Base-by-base conservation (phyloP, 2,113 vertebrate species). In the Oreochromis tanganicae region DNA sequence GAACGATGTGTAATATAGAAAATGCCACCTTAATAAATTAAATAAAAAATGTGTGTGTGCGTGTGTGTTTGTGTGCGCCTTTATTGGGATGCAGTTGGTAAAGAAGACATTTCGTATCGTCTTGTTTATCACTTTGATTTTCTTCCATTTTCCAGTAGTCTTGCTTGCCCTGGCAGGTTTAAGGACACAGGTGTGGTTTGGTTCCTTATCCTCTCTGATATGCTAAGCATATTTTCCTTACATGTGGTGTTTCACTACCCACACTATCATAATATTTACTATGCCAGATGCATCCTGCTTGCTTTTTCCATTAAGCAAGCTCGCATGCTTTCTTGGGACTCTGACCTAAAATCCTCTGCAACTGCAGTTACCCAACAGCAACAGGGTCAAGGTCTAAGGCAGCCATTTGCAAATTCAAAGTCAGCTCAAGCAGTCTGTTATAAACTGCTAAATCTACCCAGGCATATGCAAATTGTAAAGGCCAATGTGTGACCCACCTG, bases 21-120 rank as follows among this genome's bases (percentile, higher is more conserved):
- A 93, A 89, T 88, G 86, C 93, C 88, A 95, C 90, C 89, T 95
- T 92, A 95, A 95, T 94, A 95, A 95, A 95, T 95, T 86, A 92
- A 95, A 92, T 94, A 4, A 87, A 46, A 41, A 66, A 12, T 36
- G 59, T n/a, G 32, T 36, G 59, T 66, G 61, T 7, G 61, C 24
- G 11, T 8, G 52, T 36, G 59, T n/a, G 32, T 36, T 32, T 66
- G 61, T 7, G 61, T 24, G 11, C 6, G 19, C 8, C 27, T 78
- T 82, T n/a, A 7, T 8, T 81, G 24, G 66, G 24, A 75, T 11
- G 71, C 43, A 29, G 43, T 78, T 50, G 24, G 9, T 32, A 46
- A 29, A 29, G 10, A 19, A 75, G 14, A 12, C 24, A 12, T 75
- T 75, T 75, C 19, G 8, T 75, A 75, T 75, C 43, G 7, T 29